phyloP scores from a whole-genome alignment of 2,888 invertebrate genomes.

The Acanthopleura granulata region DNA sequence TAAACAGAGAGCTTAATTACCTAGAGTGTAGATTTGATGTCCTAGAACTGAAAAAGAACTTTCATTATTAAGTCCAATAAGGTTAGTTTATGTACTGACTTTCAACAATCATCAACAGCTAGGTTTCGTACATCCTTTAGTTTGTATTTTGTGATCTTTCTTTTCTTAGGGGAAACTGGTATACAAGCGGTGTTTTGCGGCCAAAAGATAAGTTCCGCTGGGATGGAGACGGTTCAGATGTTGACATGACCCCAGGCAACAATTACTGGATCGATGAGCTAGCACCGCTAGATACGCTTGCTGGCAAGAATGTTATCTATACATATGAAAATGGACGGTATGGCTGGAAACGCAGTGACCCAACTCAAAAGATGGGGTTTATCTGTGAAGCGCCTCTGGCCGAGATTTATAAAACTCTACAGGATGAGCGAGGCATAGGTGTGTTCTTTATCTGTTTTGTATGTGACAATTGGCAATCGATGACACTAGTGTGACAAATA shows the following conservation, averaged over 20 bases:
- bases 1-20: no score
- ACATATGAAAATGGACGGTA: background rate
- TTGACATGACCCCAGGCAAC: background rate
- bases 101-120: no score
- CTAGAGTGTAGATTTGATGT: no score
- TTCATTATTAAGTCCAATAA: no score
- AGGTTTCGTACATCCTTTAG: no score
- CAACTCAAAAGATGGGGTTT: background rate
- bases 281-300: background rate
- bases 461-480: no score
- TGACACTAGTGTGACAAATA: no score
- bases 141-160: background rate
- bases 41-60: no score
- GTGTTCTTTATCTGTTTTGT: no score
- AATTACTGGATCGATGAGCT: background rate
- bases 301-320: background rate
- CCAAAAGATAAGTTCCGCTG: background rate
- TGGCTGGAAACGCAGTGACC: background rate
- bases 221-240: background rate
- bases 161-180: background rate
- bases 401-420: background rate
- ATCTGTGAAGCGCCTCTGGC: background rate
- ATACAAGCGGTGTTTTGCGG: background rate
- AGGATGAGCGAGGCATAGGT: slow-evolving; percentile 10
- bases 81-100: no score